Percentiles rank a stretch among this genome's conserved stretches.
Conservation (phyloP, 1,140 invertebrate species). For the Drosophila pallidifrons region DNA sequence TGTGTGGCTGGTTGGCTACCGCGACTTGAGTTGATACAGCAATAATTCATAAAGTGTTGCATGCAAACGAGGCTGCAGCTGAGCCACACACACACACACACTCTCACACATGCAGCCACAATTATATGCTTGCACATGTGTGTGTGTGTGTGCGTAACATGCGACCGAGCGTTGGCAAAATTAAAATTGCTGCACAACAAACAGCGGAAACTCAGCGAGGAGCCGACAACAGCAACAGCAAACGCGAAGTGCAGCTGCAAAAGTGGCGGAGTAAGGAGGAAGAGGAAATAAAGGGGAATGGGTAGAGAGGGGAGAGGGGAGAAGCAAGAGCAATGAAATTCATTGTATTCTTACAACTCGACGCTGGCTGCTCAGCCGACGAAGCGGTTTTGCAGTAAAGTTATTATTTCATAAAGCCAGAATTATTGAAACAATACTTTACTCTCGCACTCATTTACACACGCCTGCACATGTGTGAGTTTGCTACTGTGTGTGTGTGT, state of each 20-base stretch:
- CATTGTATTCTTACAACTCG: conserved; percentile 79
- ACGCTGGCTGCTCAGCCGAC: conserved; percentile 63
- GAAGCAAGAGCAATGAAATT: conserved; percentile 58
- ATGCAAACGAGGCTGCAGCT: conserved; percentile 83
- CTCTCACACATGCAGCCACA: conserved; percentile 3
- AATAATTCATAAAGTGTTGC: conserved; percentile 84
- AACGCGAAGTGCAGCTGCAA: conserved; percentile 19
- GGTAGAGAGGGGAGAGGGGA: not conserved
- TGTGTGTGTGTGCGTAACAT: conserved; percentile 53
- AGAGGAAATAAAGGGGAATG: conserved; percentile 4
- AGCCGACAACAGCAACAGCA: conserved; percentile 55
- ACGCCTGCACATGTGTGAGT: conserved; percentile 21
- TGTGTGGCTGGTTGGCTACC: conserved; percentile 60
- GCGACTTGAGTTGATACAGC: conserved; percentile 84
- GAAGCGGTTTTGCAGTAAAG: conserved; percentile 73
- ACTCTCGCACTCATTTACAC: conserved; percentile 57
- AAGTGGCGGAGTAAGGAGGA: not conserved
- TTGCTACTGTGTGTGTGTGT: conserved; percentile 18
- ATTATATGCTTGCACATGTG: conserved; percentile 20
- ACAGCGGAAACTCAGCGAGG: conserved; percentile 80
- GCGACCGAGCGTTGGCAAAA: conserved; percentile 79
- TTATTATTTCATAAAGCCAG: conserved; percentile 84
- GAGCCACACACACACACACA: conserved; percentile 52
- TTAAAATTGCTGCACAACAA: conserved; percentile 83
- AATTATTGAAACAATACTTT: conserved; percentile 84